A percentile compares a stretch with the other conserved stretches of the same genome.
These are phyloP conservation scores for Panthera tigris DNA, from an alignment of 2,113 vertebrate species.

Conservation along the genomic window DNA sequence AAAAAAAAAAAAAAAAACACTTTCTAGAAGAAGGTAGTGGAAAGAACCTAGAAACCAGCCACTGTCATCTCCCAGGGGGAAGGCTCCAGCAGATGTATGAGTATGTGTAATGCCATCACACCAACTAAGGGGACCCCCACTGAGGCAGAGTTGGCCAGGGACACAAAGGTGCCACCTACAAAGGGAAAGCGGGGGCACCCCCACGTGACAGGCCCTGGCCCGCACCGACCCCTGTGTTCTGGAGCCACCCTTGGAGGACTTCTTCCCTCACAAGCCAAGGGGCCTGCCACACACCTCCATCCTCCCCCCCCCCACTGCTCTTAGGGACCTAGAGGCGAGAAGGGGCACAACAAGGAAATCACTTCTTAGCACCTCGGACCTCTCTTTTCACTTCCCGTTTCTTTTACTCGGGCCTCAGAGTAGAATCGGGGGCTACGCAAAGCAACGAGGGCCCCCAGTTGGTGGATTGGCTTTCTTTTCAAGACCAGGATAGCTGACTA, in stretches of 20 bases:
- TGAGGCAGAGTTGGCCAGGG: neutral
- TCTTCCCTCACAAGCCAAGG: neutral
- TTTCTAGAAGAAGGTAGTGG: neutral
- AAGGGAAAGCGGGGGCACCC: neutral
- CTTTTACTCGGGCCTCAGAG: neutral
- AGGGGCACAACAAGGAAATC: neutral
- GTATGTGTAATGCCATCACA: neutral
- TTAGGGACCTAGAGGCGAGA: neutral
- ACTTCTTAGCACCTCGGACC: neutral
- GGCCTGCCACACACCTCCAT: neutral
- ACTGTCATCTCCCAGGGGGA: neutral
- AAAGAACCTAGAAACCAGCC: neutral
- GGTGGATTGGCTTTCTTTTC: neutral
- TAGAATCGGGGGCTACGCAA: neutral
- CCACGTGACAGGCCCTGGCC: neutral
- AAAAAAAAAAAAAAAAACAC: neutral
- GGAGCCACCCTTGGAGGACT: neutral
- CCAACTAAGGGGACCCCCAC: neutral
- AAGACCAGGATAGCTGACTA: neutral
- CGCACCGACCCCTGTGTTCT: fast-evolving
- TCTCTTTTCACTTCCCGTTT: neutral
- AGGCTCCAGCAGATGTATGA: neutral
- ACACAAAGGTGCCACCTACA: neutral
- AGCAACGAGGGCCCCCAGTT: neutral
- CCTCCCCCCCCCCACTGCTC: neutral